A percentile compares a stretch with the other conserved stretches of the same genome.
phyloP scores from a whole-genome alignment of 64 coral and sea anemone genomes.

The Actinia equina region DNA sequence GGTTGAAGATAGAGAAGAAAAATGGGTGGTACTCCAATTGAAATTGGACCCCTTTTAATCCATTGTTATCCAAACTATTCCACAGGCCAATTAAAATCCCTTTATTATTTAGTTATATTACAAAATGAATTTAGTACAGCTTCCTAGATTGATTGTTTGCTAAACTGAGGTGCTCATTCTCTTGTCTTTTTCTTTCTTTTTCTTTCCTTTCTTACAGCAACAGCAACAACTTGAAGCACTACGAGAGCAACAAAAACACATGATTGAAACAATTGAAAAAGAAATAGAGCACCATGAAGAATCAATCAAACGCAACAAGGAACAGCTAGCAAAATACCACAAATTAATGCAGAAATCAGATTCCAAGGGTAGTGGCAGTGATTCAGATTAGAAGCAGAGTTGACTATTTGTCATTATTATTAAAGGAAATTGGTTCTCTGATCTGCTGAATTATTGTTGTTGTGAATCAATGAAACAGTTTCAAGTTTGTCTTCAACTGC shows the following conservation, averaged over 20 bases:
- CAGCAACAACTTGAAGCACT: constrained; percentile 50
- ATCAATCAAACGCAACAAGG: constrained; percentile 45
- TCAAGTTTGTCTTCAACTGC: neutral
- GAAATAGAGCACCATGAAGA: constrained; percentile 69
- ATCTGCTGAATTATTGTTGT: neutral
- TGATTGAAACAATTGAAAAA: constrained; percentile 33
- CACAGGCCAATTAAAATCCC: too few relatives aligned
- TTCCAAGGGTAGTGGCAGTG: neutral
- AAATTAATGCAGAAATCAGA: constrained; percentile 33
- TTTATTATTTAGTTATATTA: too few relatives aligned
- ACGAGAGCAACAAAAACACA: constrained; percentile 38
- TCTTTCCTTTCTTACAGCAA: constrained; percentile 12
- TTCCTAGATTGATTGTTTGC: too few relatives aligned
- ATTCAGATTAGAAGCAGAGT: constrained; percentile 3
- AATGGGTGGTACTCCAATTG: too few relatives aligned
- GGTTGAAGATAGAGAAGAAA: too few relatives aligned
- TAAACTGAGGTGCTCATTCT: neutral
- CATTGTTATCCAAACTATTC: too few relatives aligned
- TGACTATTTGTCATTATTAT: neutral
- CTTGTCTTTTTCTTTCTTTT: neutral
- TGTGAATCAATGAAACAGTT: neutral
- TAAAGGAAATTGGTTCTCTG: neutral
- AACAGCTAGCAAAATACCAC: constrained; percentile 40
- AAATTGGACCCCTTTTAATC: too few relatives aligned
- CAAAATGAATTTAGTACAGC: too few relatives aligned